These are phyloP conservation scores for Uloborus diversus DNA, from an alignment of 1,140 invertebrate genomes.

Conservation along the genomic window DNA sequence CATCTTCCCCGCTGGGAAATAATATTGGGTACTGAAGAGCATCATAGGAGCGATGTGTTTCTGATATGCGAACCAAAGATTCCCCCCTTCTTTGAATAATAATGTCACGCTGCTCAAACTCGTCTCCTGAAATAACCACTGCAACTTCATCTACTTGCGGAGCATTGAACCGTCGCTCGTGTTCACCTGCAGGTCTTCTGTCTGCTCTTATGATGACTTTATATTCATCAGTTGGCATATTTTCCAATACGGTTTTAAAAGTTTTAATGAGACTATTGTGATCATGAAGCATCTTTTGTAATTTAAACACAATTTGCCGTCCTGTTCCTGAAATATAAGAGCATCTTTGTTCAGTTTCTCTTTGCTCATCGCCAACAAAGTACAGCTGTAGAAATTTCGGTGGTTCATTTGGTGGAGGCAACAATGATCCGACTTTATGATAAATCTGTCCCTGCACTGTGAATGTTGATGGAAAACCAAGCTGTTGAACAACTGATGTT, in stretches of 20 bases:
- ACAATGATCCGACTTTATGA: slow-evolving; percentile 45
- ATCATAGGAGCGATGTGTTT: no score
- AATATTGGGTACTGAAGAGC: no score
- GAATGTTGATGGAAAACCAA: no score
- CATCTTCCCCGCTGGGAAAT: no score
- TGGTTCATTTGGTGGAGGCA: slow-evolving; percentile 14
- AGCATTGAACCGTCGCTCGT: slow-evolving; percentile 64
- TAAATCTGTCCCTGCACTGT: slow-evolving; percentile 58
- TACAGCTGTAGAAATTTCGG: slow-evolving; percentile 15
- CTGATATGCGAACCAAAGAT: no score
- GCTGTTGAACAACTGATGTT: slow-evolving; percentile 1
- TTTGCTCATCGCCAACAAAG: slow-evolving; percentile 58
- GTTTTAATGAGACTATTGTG: slow-evolving; percentile 45
- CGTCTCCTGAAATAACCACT: slow-evolving; percentile 19
- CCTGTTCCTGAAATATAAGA: not conserved
- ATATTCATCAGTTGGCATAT: slow-evolving; percentile 47
- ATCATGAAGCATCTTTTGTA: slow-evolving; percentile 39
- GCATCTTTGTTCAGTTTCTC: slow-evolving; percentile 28
- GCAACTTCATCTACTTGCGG: slow-evolving; percentile 53
- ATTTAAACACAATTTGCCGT: slow-evolving; percentile 3
- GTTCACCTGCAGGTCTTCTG: slow-evolving; percentile 63
- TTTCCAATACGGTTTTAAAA: slow-evolving; percentile 56
- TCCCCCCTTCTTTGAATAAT: no score
- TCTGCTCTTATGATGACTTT: slow-evolving; percentile 62
- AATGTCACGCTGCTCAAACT: slow-evolving; percentile 47